Evolutionary conservation across 2,797 vertebrate genomes (phyloP), one percentile per base, ranked within the genome.

Genomic region (Erpetoichthys calabaricus): DNA sequence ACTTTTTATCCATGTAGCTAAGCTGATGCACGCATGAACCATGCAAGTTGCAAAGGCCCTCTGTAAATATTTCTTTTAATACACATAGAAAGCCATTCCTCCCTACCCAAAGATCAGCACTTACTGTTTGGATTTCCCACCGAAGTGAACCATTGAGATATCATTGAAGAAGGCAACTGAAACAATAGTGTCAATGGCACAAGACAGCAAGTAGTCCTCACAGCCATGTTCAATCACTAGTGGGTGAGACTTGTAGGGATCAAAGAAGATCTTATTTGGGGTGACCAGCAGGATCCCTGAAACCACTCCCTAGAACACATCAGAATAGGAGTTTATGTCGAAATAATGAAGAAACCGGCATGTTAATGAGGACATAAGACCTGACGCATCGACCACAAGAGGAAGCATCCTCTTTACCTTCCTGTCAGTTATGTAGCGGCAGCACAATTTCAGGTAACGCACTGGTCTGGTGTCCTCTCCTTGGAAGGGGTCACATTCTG

Each of bases 181-280:
- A 0, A 71, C 60, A 61, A 89, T 64, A 54, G 59, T 69, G 65
- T 87, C 81, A 5, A 86, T 60, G 3, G 77, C 71, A 63, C 77
- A 83, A 2, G 84, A 86, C 65, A 87, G 73, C 51, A 87, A 78
- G 60, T 89, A 89, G 56, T 87, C 84, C 64, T 89, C 85, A 45
- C 80, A 87, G 59, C 86, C 86, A 0, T 89, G 73, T 47, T 89
- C 86, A 73, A 68, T 72, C 62, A 89, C 85, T 61, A 89, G 71
- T 6, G 80, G 80, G 52, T 86, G 83, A 1, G 76, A 83, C 72
- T 89, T 87, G 65, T 80, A 80, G 3, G 86, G 86, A 65, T 89
- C 86, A 51, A 89, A 89, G 73, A 87, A 87, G 64, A 87, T 79
- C 71, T 89, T 87, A 61, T 75, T 84, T 10, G 81, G 65, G 0